Percentiles rank a stretch among this genome's conserved stretches.
These are phyloP conservation scores for Arothron firmamentum DNA, from an alignment of 2,113 vertebrate species.

Conservation along the genomic window DNA sequence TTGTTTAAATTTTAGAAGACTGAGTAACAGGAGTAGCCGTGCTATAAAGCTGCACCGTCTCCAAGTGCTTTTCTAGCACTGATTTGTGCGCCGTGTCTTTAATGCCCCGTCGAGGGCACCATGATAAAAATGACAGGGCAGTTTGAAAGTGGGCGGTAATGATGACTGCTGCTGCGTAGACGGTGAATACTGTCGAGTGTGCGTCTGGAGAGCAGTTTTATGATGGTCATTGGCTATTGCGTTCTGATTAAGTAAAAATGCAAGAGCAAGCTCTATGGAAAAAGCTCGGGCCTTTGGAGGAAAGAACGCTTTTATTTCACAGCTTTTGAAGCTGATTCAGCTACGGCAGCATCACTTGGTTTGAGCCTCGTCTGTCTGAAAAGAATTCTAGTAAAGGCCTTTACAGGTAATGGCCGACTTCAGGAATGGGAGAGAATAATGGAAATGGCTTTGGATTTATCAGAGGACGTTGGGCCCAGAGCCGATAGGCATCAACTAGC, in stretches of 20 bases:
- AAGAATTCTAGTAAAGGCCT: constrained; percentile 51
- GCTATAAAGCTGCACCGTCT: no score
- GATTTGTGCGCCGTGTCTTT: no score
- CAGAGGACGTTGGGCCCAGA: constrained; percentile 2
- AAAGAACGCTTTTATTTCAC: not conserved
- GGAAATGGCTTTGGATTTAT: constrained; percentile 34
- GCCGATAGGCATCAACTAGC: constrained; percentile 7
- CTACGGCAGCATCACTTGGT: constrained; percentile 41
- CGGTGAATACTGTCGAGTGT: not conserved
- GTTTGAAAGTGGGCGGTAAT: no score
- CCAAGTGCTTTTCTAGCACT: no score
- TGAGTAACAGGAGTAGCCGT: no score
- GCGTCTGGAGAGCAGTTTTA: constrained; percentile 1
- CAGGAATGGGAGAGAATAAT: constrained; percentile 30
- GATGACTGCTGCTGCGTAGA: no score
- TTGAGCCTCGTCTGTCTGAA: constrained; percentile 42
- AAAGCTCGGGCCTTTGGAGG: not conserved
- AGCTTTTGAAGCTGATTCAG: constrained; percentile 12
- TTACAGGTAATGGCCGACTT: constrained; percentile 47
- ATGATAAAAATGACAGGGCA: no score
- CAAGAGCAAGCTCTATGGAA: not conserved
- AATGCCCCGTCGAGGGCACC: no score
- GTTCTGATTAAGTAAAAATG: not conserved
- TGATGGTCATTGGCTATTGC: constrained; percentile 6
- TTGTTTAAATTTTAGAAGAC: no score